A percentile compares a stretch with the other conserved stretches of the same genome.
Conservation (phyloP, 1,140 invertebrate species). For the Calycopis cecrops region DNA sequence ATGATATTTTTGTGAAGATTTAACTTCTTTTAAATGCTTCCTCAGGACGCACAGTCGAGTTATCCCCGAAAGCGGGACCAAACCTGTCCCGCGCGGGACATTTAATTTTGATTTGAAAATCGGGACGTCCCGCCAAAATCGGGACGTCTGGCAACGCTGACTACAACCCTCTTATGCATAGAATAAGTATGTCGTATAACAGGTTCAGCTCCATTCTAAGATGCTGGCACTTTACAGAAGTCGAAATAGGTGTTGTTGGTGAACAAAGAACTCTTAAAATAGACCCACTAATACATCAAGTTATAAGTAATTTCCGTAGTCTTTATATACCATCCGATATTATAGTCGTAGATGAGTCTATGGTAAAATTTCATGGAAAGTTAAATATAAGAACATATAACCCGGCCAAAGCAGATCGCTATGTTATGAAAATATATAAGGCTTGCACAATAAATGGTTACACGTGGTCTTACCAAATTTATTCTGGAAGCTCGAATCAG, state of each 20-base stretch:
- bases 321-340: conserved; percentile 23
- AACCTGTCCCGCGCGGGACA: no score
- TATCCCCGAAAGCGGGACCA: no score
- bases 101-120: no score
- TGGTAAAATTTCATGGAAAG: conserved; percentile 28
- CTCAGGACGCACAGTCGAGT: no score
- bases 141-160: no score
- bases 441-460: conserved; percentile 25
- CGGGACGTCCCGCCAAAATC: no score
- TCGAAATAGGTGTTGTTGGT: conserved; percentile 25
- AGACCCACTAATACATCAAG: conserved; percentile 25
- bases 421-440: conserved; percentile 28
- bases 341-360: conserved; percentile 29
- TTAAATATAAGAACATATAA: conserved; percentile 22
- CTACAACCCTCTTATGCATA: conserved; percentile 26
- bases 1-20: no score
- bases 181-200: conserved; percentile 30
- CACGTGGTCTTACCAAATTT: conserved; percentile 28
- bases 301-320: conserved; percentile 22
- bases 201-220: conserved; percentile 24
- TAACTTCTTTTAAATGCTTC: no score
- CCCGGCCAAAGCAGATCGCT: conserved; percentile 17
- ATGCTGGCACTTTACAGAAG: conserved; percentile 27
- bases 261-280: conserved; percentile 26
- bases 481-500: conserved; percentile 18